Evolutionary conservation across 2,113 vertebrate species (phyloP), one percentile per base, ranked within the genome.

Genomic region (Hippocampus abdominalis): DNA sequence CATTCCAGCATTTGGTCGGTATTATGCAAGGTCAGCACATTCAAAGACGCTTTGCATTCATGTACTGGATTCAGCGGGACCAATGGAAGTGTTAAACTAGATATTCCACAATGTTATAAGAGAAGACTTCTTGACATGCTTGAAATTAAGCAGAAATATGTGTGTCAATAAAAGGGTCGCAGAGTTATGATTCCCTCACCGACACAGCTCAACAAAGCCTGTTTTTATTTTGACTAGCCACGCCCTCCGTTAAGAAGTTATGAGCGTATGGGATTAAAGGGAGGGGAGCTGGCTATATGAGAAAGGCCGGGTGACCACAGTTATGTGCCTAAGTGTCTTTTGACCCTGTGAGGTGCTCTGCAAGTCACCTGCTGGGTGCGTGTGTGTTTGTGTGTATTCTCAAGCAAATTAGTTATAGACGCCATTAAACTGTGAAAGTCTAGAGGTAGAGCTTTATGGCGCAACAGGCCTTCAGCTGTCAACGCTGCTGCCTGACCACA

Each of bases 381-480:
- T 73, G 60, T 73, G 54, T 71, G 60, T 80, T 36, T 84, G 62
- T 53, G 40, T 67, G 64, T 74, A 49, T 77, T 73, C 71, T 62
- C 68, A 68, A 81, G 42, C 66, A 64, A 73, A 71, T 81, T 73
- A 82, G 76, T 79, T 69, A 71, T 74, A 86, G 70, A 76, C 74
- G 81, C 81, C 64, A 75, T 78, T 73, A 84, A 78, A 73, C 68
- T 70, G 65, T 8, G 76, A 65, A 64, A 76, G 59, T 68, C 69
- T 63, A 32, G 60, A 68, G 69, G 68, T 73, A 76, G 21, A 40
- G 25, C 79, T 89, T 83, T 80, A 87, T 84, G 77, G 77, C 82
- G 69, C 86, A 77, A 72, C 80, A 83, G 80, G 64, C 84, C 81
- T 73, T 88, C 81, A 81, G 87, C 88, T 91, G 89, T 89, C 84